Evolutionary conservation across 2,888 invertebrate species (phyloP), one percentile per base, ranked within the genome.

Genomic region (Drosophila cognata): DNA sequence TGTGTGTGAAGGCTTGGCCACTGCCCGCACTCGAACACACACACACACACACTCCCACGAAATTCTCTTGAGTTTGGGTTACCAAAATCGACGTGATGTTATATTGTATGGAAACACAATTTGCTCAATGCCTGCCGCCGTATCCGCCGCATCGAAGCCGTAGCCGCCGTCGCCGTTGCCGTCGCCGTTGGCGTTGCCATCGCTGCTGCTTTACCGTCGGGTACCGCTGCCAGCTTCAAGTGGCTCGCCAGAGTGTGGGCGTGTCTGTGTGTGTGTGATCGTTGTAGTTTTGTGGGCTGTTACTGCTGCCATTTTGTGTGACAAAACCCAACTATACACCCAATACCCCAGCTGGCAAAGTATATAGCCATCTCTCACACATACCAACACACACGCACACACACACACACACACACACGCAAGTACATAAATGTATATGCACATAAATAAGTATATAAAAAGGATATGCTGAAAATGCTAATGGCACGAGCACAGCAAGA

Each of bases 11-110:
- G 74, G 56, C 63, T 51, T 77, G 76, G 64, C 79, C 78, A 77
- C 51, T 51, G 51, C 51, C 51, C 73, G 58, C 61, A 52, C 41
- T 35, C 68, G 21, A 69, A 72, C 57, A 65, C 52, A 65, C 56
- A 68, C 57, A 51, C 59, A 73, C 56, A 71, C 53, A 66, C 63
- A 76, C 59, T 67, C 63, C 25, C 52, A 58, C 43, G 28, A 75
- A 71, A 73, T 48, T 59, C 53, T 69, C 63, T 74, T 71, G 80
- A 79, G 84, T 89, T 83, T 88, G 85, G 87, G 89, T 77, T 90
- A 90, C 90, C 87, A 80, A 87, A 87, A 87, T 87, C 90, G 87
- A 90, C 90, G 87, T 90, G 89, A 87, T 88, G 90, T 80, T 87
- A 80, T 83, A 87, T 90, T 90, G 90, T 89, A 88, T 86, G 88